Conservation (phyloP, 2,797 vertebrate species). For the Oreortyx pictus region DNA sequence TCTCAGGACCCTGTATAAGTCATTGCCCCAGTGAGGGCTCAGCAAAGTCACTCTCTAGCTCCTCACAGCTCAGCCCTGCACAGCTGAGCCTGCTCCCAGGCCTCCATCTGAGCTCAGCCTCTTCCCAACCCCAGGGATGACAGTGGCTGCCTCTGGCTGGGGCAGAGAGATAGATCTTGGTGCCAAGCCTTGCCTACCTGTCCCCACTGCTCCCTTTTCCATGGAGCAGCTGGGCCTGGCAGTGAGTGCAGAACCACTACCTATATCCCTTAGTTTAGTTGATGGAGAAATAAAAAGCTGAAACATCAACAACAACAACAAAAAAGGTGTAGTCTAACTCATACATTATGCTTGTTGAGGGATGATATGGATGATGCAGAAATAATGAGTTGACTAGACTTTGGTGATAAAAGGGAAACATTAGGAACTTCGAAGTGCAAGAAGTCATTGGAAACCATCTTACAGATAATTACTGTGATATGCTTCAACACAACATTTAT, state of each 20-base stretch:
- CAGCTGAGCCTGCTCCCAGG: accelerated
- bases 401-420: not conserved
- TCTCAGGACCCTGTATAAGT: not conserved
- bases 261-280: accelerated
- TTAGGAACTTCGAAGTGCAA: not conserved
- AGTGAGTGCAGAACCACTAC: not conserved
- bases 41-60: not conserved
- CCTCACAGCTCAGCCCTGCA: not conserved
- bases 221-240: accelerated
- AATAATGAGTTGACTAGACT: constrained; percentile 46
- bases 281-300: not conserved
- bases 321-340: not conserved
- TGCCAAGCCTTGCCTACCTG: not conserved
- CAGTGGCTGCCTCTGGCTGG: accelerated
- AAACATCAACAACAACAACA: not conserved
- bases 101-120: accelerated
- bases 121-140: too few relatives aligned
- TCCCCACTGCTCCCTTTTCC: accelerated
- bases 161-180: accelerated
- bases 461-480: not conserved
- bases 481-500: not conserved
- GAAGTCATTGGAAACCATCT: constrained; percentile 34
- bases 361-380: constrained; percentile 7
- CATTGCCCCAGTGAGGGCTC: not conserved
- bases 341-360: not conserved